Evolutionary conservation across 2,113 vertebrate species (phyloP).

Genomic region (Mustela lutreola): DNA sequence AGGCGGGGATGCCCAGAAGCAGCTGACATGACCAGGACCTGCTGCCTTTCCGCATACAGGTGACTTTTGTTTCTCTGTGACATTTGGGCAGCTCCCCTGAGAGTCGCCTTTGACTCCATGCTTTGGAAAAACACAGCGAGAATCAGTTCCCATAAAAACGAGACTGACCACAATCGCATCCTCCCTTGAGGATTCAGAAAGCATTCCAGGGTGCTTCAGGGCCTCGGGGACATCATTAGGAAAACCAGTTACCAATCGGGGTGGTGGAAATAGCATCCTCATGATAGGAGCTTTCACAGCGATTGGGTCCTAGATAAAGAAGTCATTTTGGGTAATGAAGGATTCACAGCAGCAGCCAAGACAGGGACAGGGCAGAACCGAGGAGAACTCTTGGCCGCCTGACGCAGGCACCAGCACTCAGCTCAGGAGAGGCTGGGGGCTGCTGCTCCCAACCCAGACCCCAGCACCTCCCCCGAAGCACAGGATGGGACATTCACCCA

Average conservation of each 20-base stretch:
- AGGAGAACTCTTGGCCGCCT: background rate
- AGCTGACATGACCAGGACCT: background rate
- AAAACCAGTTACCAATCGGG: constrained; percentile 14
- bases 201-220: constrained; percentile 3
- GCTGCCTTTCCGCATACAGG: background rate
- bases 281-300: background rate
- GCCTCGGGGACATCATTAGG: background rate
- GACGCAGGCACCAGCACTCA: background rate
- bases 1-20: background rate
- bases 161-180: background rate
- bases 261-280: constrained; percentile 21
- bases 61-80: background rate
- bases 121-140: constrained; percentile 42
- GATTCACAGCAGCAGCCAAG: background rate
- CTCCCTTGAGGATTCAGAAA: constrained; percentile 30
- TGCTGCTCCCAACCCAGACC: background rate
- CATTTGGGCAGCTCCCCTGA: background rate
- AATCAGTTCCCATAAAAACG: constrained; percentile 24
- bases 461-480: accelerated
- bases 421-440: background rate
- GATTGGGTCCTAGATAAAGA: background rate
- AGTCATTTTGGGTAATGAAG: constrained; percentile 2
- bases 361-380: background rate
- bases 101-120: background rate
- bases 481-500: background rate